Percentiles rank a stretch among this genome's conserved stretches.
Evolutionary conservation across 2,797 vertebrate genomes (phyloP).

Genomic region (Aselliscus stoliczkanus): DNA sequence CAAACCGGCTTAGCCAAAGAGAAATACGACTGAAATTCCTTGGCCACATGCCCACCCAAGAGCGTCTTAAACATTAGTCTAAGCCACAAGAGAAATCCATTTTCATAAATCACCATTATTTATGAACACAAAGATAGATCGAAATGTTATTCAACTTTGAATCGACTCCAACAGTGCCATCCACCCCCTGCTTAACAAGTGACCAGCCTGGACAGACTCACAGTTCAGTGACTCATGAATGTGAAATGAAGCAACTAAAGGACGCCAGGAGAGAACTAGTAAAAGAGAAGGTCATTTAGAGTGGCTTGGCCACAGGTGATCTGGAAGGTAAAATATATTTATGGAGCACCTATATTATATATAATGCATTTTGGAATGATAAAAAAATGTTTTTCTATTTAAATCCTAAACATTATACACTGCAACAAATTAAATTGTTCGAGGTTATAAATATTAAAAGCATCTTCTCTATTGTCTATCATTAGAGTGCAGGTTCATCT

Average conservation of each 20-base stretch:
- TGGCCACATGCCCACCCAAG: neutral
- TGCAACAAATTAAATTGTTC: neutral
- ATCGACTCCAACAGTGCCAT: neutral
- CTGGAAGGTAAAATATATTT: neutral
- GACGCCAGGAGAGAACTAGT: neutral
- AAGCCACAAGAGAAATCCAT: slow-evolving; percentile 9
- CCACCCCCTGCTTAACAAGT: neutral
- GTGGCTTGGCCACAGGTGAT: neutral
- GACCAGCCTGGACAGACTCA: neutral
- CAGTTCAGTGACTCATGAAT: neutral
- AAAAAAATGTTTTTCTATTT: neutral
- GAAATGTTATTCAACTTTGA: neutral
- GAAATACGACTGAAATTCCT: slow-evolving; percentile 30
- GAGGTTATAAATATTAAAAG: neutral
- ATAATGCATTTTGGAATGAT: neutral
- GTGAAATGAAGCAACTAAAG: accelerated
- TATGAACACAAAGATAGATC: neutral
- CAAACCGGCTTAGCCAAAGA: neutral
- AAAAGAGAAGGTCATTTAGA: neutral
- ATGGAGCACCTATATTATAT: neutral
- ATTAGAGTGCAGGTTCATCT: neutral
- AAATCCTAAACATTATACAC: neutral
- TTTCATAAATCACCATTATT: slow-evolving; percentile 32
- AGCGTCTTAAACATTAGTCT: slow-evolving; percentile 14
- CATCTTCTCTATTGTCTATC: neutral